These are phyloP conservation scores for Ips nitidus DNA, from an alignment of 1,140 invertebrate species.

Conservation along the genomic window DNA sequence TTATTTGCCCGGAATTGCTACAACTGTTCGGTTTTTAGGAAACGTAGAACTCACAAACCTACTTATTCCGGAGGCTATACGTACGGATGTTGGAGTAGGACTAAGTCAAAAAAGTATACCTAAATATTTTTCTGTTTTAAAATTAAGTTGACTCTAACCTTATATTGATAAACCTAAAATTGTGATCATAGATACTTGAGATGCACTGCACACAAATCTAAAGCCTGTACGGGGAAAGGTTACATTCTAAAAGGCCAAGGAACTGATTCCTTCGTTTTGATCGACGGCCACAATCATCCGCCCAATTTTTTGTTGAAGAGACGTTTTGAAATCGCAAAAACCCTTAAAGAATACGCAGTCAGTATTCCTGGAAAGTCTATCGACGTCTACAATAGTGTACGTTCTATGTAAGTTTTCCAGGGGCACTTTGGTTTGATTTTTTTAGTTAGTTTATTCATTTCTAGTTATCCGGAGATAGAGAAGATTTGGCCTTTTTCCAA, in stretches of 20 bases:
- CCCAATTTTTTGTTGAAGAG: slow-evolving; percentile 36
- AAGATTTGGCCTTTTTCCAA: slow-evolving; percentile 38
- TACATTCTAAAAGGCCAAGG: slow-evolving; percentile 27
- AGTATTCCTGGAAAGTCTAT: slow-evolving; percentile 35
- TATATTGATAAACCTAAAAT: too few relatives aligned
- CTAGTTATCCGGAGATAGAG: slow-evolving; percentile 39
- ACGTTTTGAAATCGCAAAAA: slow-evolving; percentile 32
- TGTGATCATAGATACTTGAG: too few relatives aligned
- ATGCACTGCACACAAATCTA: slow-evolving; percentile 25
- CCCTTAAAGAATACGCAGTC: slow-evolving; percentile 34
- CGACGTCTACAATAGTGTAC: slow-evolving; percentile 38
- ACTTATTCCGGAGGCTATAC: slow-evolving; percentile 31
- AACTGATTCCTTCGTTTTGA: slow-evolving; percentile 26
- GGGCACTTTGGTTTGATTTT: background rate
- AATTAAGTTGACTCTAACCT: too few relatives aligned
- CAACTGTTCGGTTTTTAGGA: too few relatives aligned
- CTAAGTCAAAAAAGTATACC: slow-evolving; percentile 23
- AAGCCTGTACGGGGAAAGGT: slow-evolving; percentile 29
- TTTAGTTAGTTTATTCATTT: slow-evolving; percentile 1
- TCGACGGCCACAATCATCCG: slow-evolving; percentile 32
- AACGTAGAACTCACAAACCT: slow-evolving; percentile 1
- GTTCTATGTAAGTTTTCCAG: slow-evolving; percentile 32
- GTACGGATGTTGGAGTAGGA: slow-evolving; percentile 23
- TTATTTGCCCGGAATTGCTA: too few relatives aligned
- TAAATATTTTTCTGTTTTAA: background rate